A percentile compares a stretch with the other conserved stretches of the same genome.
phyloP scores from a whole-genome alignment of 2,113 vertebrate genomes.

The Solea solea region DNA sequence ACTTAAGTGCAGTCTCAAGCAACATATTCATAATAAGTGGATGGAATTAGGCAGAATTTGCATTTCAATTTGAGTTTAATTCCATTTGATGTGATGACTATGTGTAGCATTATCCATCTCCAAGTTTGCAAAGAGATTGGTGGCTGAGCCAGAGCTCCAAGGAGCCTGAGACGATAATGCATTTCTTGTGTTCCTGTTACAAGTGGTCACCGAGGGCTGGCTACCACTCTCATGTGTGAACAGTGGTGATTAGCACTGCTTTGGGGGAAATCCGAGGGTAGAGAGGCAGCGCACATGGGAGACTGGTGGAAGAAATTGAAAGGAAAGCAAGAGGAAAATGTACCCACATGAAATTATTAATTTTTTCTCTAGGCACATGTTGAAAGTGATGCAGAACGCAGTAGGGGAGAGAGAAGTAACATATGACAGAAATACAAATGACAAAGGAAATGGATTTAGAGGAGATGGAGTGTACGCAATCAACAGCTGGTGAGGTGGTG shows the following conservation, averaged over 20 bases:
- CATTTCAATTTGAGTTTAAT: conserved; percentile 51
- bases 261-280: conserved; percentile 5
- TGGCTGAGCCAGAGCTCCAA: conserved; percentile 28
- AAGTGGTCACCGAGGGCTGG: conserved; percentile 61
- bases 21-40: conserved; percentile 65
- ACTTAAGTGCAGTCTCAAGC: conserved; percentile 25
- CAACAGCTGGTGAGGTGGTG: conserved; percentile 63
- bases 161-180: conserved; percentile 69
- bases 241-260: conserved; percentile 62
- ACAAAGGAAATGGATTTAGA: conserved; percentile 53
- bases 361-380: conserved; percentile 38
- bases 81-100: conserved; percentile 51
- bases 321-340: conserved; percentile 48
- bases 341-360: conserved; percentile 42
- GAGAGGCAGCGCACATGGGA: conserved; percentile 24
- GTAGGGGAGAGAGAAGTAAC: conserved; percentile 22
- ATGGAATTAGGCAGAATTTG: conserved; percentile 48
- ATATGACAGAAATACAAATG: conserved; percentile 59
- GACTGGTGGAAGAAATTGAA: conserved; percentile 44
- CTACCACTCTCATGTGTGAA: conserved; percentile 61
- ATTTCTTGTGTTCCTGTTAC: conserved; percentile 73
- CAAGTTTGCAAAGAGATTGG: conserved; percentile 44
- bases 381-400: conserved; percentile 31
- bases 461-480: conserved; percentile 22
- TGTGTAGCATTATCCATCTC: conserved; percentile 21